A percentile compares a stretch with the other conserved stretches of the same genome.
Conservation (phyloP, 1,140 invertebrate genomes). For the Chrysopa pallens region DNA sequence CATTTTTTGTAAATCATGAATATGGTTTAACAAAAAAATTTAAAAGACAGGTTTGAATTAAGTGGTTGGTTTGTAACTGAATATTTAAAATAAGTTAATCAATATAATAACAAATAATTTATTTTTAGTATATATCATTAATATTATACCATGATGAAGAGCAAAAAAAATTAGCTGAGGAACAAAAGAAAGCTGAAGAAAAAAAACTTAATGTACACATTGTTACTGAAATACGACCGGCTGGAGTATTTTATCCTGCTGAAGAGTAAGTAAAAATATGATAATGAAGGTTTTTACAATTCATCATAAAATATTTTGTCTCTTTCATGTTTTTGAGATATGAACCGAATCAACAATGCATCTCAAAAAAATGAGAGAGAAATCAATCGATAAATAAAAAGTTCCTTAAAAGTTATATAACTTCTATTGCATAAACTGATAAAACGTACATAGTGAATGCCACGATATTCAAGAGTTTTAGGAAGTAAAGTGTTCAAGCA, state of each 20-base stretch:
- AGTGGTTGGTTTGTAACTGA: background rate
- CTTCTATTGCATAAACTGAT: no score
- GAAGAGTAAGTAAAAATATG: conserved; percentile 73
- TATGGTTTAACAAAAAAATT: conserved; percentile 58
- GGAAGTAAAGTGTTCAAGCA: no score
- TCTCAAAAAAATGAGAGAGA: no score
- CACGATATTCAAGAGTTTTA: no score
- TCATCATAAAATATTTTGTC: no score
- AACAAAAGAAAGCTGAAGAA: conserved; percentile 45
- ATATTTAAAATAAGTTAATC: background rate
- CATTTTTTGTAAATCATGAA: conserved; percentile 91
- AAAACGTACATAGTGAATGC: no score
- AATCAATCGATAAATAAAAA: no score
- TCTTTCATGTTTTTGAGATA: no score
- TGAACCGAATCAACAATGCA: no score
- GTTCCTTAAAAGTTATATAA: no score
- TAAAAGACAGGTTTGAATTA: conserved; percentile 48
- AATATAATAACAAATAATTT: no score
- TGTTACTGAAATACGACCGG: conserved; percentile 55
- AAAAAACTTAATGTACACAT: conserved; percentile 36
- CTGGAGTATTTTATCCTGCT: conserved; percentile 63
- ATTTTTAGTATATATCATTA: conserved; percentile 74
- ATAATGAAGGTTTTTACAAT: no score
- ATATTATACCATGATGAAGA: conserved; percentile 84
- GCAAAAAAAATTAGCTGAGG: conserved; percentile 59